A percentile compares a stretch with the other conserved stretches of the same genome.
phyloP scores from a whole-genome alignment of 2,797 vertebrate genomes.

The Lagorchestes hirsutus region DNA sequence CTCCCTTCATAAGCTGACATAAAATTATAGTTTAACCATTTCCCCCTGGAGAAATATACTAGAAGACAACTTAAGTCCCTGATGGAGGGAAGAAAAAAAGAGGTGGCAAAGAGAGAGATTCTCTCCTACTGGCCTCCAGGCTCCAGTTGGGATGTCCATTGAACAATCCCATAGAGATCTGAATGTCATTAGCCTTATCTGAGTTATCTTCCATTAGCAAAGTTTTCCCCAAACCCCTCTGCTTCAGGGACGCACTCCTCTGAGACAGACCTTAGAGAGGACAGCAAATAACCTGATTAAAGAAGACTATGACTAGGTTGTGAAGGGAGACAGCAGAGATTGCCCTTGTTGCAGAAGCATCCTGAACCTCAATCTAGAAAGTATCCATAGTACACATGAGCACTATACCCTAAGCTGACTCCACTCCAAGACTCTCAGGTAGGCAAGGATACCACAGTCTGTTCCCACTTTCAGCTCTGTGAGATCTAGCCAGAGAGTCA shows the following conservation, averaged over 20 bases:
- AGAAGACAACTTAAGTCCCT: neutral
- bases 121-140: neutral
- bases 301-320: neutral
- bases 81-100: neutral
- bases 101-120: neutral
- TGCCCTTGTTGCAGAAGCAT: neutral
- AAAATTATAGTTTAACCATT: neutral
- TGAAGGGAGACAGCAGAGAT: neutral
- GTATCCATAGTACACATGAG: neutral
- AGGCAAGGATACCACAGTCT: neutral
- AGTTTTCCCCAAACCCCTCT: neutral
- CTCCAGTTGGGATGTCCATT: neutral
- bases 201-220: neutral
- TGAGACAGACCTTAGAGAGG: neutral
- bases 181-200: neutral
- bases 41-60: neutral
- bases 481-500: neutral
- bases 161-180: neutral
- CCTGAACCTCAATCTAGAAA: neutral
- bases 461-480: neutral
- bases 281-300: neutral
- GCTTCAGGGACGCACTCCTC: constrained; percentile 34
- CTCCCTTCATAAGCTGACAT: neutral
- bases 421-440: neutral
- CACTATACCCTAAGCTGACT: neutral